Base-by-base conservation (phyloP, 2,888 invertebrate genomes). In the Ochropleura plecta region DNA sequence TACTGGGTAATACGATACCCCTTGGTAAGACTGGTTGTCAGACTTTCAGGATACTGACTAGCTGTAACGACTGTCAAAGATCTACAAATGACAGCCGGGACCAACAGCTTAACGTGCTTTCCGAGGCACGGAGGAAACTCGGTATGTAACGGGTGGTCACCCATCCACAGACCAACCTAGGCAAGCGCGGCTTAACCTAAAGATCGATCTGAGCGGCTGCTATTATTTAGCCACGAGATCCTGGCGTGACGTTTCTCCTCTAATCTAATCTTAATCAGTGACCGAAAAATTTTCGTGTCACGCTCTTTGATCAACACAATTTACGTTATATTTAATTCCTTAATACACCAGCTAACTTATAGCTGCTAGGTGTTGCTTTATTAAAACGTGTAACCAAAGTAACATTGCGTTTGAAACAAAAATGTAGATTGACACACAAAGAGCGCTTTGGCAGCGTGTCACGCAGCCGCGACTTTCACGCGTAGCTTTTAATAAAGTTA, bases 401-500 rank as follows among this genome's bases (percentile, higher is more conserved):
- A 53, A 53, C 12, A 18, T 12, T 49, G 7, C 10, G 8, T 40
- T 44, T 20, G 30, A 40, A 66, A 20, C n/a, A 44, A 63, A 70
- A 49, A 49, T 68, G 44, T 67, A 63, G 59, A 80, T 63, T 75
- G 70, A 64, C 48, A 63, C 42, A 67, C 75, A 80, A 74, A 70
- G 16, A 42, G 44, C 49, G 20, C 65, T 51, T 51, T 48, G 12
- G 16, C 16, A 63, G 30, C 64, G 40, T 68, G 12, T 59, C 63
- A 16, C n/a, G 5, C 12, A 44, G 20, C 40, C 53, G 12, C 3
- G 42, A 67, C 30, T 48, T 55, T 65, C 20, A 5, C 64, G 68
- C 64, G n/a, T 44, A 48, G 16, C 60, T 62, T 76, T 71, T 76
- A 80, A 63, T 69, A 66, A 72, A 57, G 53, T 66, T 76, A 40